These are phyloP conservation scores for Elanus axillaris DNA, from an alignment of 2,113 vertebrate species.

Conservation along the genomic window DNA sequence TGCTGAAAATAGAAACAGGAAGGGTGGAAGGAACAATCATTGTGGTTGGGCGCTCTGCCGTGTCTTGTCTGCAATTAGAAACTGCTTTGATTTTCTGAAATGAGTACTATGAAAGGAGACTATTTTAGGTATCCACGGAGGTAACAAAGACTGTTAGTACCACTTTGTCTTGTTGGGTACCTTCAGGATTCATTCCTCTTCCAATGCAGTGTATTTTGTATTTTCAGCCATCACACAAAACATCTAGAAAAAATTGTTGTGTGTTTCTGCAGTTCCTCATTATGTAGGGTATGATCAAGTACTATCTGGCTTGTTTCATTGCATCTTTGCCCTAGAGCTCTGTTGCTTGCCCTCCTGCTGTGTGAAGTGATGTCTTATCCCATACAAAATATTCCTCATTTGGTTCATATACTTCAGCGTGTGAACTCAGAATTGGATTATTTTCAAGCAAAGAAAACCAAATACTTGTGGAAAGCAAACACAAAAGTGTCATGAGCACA, in stretches of 20 bases:
- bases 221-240: not conserved
- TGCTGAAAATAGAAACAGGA: not conserved
- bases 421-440: not conserved
- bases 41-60: fast-evolving
- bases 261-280: not conserved
- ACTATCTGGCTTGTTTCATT: not conserved
- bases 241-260: not conserved
- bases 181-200: not conserved
- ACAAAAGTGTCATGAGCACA: not conserved
- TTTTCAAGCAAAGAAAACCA: not conserved
- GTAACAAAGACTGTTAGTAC: not conserved
- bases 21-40: not conserved
- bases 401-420: not conserved
- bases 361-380: not conserved
- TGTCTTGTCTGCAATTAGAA: not conserved
- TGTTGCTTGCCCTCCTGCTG: not conserved
- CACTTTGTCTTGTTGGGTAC: not conserved
- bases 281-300: not conserved
- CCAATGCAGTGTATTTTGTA: not conserved
- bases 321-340: not conserved
- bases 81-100: not conserved
- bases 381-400: not conserved
- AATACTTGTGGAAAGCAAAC: not conserved
- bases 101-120: not conserved
- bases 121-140: not conserved